Base-by-base conservation (phyloP, 1,140 invertebrate genomes). In the Drosophila gunungcola region DNA sequence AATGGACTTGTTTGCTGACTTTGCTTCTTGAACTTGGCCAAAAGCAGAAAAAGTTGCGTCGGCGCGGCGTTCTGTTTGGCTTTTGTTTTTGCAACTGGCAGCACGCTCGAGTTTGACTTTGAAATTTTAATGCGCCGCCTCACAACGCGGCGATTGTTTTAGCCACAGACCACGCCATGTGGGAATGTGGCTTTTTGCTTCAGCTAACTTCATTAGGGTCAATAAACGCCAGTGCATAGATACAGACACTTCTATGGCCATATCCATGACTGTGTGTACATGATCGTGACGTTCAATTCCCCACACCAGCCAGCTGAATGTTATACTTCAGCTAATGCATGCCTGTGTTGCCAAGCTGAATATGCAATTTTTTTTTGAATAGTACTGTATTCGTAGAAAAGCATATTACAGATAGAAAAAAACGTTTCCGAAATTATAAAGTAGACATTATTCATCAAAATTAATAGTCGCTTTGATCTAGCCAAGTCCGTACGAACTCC, bases 181-280 rank as follows among this genome's bases (percentile, higher is more conserved):
- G 43, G 27, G 51, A 70, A 48, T 48, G 29, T 11, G 39, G 25
- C 16, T 9, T 34, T 25, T 46, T 11, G 25, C 49, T 56, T n/a
- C 65, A 69, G 21, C 29, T 63, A 74, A 73, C 78, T 80, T 83
- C 68, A 89, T 88, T 84, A 89, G 84, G 85, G 80, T 89, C 85
- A 89, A 89, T 89, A 84, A 89, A 89, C 84, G 83, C 80, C 61
- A 88, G 46, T 49, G 32, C 42, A 65, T 36, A 74, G 75, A 63
- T 75, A 61, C 43, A 29, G 12, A 60, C 16, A 48, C 41, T 32
- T 51, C 38, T 41, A 54, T 64, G 43, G 52, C 42, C 56, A 56
- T 65, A 45, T 51, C 36, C 32, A 32, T 61, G 49, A n/a, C 43
- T 64, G 32, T 55, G 60, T 60, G 61, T 34, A 53, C 62, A 39